Conservation (phyloP, 2,888 invertebrate genomes). For the Drosophila neotestacea region DNA sequence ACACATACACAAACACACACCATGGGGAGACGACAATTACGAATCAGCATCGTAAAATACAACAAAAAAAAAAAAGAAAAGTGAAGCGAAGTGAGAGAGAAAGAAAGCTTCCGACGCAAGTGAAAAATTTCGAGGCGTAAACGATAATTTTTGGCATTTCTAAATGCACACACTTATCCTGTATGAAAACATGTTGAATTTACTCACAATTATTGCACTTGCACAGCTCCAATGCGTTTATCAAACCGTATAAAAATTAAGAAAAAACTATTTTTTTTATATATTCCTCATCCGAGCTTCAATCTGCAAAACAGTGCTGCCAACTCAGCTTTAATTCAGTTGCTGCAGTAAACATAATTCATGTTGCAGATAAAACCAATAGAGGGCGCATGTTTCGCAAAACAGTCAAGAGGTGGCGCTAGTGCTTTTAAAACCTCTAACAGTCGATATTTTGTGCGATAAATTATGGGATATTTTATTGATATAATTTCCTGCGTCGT, state of each 20-base stretch:
- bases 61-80: slow-evolving; percentile 60
- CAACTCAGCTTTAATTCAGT: too few species aligned
- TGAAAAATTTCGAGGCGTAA: slow-evolving; percentile 64
- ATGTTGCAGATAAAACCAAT: too few species aligned
- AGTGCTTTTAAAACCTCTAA: too few species aligned
- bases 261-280: slow-evolving; percentile 58
- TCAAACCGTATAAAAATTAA: slow-evolving; percentile 54
- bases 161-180: slow-evolving; percentile 20
- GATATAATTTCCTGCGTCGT: too few species aligned
- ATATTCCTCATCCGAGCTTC: slow-evolving; percentile 75
- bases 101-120: slow-evolving; percentile 66
- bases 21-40: slow-evolving; percentile 69
- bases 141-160: slow-evolving; percentile 34
- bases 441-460: too few species aligned
- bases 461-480: too few species aligned
- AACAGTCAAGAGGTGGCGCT: too few species aligned
- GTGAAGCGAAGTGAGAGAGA: slow-evolving; percentile 40
- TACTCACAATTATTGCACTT: slow-evolving; percentile 78
- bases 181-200: slow-evolving; percentile 32
- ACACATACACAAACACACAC: slow-evolving; percentile 45
- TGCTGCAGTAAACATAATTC: too few species aligned
- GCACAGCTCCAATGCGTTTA: slow-evolving; percentile 72
- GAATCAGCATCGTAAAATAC: slow-evolving; percentile 78
- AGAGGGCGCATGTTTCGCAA: too few species aligned
- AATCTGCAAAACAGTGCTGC: slow-evolving; percentile 57